These are phyloP conservation scores for Leucozona laternaria DNA, from an alignment of 2,888 invertebrate species.

Conservation along the genomic window DNA sequence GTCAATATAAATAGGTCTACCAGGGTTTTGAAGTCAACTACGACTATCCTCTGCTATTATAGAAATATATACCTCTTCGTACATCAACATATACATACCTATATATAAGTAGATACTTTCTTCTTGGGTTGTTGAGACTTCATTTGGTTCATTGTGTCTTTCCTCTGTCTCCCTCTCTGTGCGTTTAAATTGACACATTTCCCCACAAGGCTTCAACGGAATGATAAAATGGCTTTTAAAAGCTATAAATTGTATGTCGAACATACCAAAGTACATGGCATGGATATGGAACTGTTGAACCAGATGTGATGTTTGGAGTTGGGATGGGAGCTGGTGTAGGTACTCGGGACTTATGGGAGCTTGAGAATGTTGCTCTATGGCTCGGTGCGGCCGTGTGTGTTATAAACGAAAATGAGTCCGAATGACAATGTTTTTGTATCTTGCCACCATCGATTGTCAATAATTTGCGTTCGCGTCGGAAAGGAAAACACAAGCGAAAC, in stretches of 20 bases:
- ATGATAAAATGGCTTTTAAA: slow-evolving; percentile 62
- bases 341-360: neutral
- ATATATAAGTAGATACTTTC: neutral
- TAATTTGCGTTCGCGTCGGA: slow-evolving; percentile 52
- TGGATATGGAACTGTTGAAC: slow-evolving; percentile 42
- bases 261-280: slow-evolving; percentile 8
- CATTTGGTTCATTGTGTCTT: neutral
- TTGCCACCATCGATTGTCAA: slow-evolving; percentile 68
- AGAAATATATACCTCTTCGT: neutral
- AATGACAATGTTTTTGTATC: slow-evolving; percentile 62
- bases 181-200: slow-evolving; percentile 60
- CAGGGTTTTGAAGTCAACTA: slow-evolving; percentile 1
- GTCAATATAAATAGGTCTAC: too few species aligned
- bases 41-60: too few species aligned
- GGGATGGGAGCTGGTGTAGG: neutral
- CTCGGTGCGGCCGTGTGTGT: slow-evolving; percentile 32
- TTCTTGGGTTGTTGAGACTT: slow-evolving; percentile 11
- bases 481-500: slow-evolving; percentile 12
- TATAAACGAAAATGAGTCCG: slow-evolving; percentile 55
- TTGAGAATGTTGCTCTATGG: neutral
- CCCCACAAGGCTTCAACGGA: slow-evolving; percentile 58
- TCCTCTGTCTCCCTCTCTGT: neutral
- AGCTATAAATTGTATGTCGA: slow-evolving; percentile 55
- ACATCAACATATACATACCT: neutral
- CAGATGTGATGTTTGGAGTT: slow-evolving; percentile 27